Conservation (phyloP, 2,797 vertebrate species). For the Molossus alvarezi region DNA sequence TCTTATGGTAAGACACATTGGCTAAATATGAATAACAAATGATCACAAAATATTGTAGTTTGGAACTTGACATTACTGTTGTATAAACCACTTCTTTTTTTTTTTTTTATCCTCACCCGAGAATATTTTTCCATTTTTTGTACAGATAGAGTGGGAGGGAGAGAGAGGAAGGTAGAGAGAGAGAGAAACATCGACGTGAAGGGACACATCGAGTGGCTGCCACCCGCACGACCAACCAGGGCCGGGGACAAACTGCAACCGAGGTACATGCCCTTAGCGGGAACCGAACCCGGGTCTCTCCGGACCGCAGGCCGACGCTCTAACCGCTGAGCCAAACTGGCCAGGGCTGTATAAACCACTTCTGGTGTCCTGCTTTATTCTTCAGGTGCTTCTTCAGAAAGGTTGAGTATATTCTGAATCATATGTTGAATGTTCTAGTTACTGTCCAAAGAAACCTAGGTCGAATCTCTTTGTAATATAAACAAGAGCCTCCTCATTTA, state of each 20-base stretch:
- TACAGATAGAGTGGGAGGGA: too few species aligned
- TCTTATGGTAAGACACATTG: slow-evolving; percentile 30
- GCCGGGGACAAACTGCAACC: too few species aligned
- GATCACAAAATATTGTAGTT: slow-evolving; percentile 52
- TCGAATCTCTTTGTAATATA: slow-evolving; percentile 60
- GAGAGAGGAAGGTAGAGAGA: too few species aligned
- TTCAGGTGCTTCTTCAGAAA: slow-evolving; percentile 64
- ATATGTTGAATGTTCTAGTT: slow-evolving; percentile 66
- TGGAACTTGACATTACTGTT: slow-evolving; percentile 56
- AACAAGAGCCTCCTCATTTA: slow-evolving; percentile 70
- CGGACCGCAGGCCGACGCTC: too few species aligned
- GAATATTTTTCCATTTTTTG: too few species aligned
- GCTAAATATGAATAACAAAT: slow-evolving; percentile 63
- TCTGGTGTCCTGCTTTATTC: slow-evolving; percentile 62
- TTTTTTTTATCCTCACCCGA: too few species aligned
- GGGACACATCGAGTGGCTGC: too few species aligned
- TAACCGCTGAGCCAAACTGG: too few species aligned
- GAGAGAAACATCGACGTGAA: too few species aligned
- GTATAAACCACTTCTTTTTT: slow-evolving; percentile 18
- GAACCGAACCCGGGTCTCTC: too few species aligned
- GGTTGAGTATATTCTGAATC: slow-evolving; percentile 55
- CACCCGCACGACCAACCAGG: too few species aligned
- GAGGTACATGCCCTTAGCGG: too few species aligned
- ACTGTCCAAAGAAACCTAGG: slow-evolving; percentile 63
- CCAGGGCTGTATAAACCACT: not conserved